phyloP scores from a whole-genome alignment of 2,797 vertebrate genomes.

The Phalanger gymnotis region DNA sequence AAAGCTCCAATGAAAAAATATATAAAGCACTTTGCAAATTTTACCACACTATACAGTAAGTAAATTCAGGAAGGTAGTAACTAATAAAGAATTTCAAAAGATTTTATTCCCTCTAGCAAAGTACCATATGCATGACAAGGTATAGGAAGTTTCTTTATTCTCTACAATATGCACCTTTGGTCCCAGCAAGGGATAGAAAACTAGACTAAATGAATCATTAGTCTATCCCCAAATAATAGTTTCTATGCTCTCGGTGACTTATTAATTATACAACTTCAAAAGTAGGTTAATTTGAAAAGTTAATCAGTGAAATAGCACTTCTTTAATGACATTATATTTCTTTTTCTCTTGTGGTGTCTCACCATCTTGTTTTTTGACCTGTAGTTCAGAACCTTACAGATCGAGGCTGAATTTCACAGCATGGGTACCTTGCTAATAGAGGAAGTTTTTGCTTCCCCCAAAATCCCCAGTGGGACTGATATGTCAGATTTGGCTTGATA shows the following conservation, averaged over 20 bases:
- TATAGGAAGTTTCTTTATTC: neutral
- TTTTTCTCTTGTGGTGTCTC: neutral
- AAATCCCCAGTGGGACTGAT: conserved; percentile 14
- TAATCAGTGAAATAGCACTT: neutral
- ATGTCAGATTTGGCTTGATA: neutral
- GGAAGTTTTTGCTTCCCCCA: neutral
- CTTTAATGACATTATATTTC: neutral
- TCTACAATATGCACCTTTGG: neutral
- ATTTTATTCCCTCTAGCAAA: neutral
- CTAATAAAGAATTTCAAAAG: neutral
- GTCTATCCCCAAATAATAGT: neutral
- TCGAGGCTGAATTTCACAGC: conserved; percentile 28
- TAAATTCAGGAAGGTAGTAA: neutral
- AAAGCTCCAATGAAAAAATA: neutral
- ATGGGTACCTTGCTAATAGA: neutral
- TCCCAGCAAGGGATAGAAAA: neutral
- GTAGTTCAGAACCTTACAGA: conserved; percentile 14
- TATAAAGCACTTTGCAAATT: neutral
- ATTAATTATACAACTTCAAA: conserved; percentile 25
- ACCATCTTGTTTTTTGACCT: neutral
- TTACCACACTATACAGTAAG: neutral
- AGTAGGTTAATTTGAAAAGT: conserved; percentile 14
- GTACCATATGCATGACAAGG: neutral
- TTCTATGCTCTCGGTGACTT: conserved; percentile 16
- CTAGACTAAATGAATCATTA: neutral